phyloP scores from a whole-genome alignment of 2,113 vertebrate genomes.

The Pipra filicauda region DNA sequence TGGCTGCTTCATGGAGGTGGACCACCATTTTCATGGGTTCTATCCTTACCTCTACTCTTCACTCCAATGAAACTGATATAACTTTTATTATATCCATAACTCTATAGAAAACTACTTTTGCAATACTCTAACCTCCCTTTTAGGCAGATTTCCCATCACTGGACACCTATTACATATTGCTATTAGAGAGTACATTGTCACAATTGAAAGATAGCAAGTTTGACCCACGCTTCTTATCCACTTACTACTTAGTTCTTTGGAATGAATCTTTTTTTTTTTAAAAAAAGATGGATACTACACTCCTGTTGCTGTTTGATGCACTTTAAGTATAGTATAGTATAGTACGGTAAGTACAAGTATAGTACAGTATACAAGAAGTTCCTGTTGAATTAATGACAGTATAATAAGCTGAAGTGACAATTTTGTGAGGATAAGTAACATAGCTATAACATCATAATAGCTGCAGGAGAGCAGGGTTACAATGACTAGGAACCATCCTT shows the following conservation, averaged over 20 bases:
- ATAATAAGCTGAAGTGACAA: background rate
- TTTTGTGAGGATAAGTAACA: background rate
- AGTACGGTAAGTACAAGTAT: too few relatives aligned
- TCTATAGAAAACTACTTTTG: background rate
- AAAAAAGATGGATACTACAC: background rate
- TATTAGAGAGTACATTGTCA: background rate
- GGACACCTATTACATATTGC: background rate
- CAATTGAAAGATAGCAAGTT: background rate
- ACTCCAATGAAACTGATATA: background rate
- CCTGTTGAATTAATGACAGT: background rate
- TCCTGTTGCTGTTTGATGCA: background rate
- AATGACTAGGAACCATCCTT: background rate
- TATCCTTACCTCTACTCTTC: background rate
- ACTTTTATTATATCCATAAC: background rate
- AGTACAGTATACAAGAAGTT: background rate
- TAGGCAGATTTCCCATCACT: background rate
- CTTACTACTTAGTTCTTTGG: background rate
- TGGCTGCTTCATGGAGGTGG: background rate
- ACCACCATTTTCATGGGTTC: background rate
- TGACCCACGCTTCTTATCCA: background rate
- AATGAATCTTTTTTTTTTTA: background rate
- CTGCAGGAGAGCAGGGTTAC: background rate
- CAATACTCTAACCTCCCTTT: background rate
- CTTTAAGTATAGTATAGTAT: background rate
- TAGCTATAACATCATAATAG: background rate